A percentile compares a stretch with the other conserved stretches of the same genome.
Evolutionary conservation across 2,113 vertebrate genomes (phyloP).

Genomic region (Salvelinus namaycush): DNA sequence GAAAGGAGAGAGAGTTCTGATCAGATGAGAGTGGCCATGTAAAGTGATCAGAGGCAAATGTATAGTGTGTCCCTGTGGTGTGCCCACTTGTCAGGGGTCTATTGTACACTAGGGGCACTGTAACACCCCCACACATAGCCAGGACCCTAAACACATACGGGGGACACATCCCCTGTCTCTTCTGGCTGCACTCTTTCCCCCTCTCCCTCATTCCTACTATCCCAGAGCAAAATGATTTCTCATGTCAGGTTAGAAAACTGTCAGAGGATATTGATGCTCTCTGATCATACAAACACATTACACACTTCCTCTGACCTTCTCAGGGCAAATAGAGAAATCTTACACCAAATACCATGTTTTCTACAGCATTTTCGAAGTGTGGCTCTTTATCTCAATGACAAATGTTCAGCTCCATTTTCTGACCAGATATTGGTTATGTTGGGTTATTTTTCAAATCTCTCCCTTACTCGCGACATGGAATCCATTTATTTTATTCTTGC

Average conservation of each 20-base stretch:
- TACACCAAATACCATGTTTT: background rate
- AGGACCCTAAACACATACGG: background rate
- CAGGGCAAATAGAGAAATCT: constrained; percentile 1
- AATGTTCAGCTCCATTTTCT: constrained; percentile 51
- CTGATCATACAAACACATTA: constrained; percentile 5
- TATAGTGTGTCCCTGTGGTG: constrained; percentile 4
- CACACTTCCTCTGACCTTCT: background rate
- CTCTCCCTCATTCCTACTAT: no score
- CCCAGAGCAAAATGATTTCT: background rate
- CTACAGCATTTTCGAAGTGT: constrained; percentile 10
- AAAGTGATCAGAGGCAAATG: constrained; percentile 33
- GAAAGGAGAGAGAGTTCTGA: no score
- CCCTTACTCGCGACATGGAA: constrained; percentile 61
- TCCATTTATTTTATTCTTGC: constrained; percentile 14
- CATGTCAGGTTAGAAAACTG: background rate
- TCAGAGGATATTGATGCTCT: no score
- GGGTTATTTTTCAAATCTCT: constrained; percentile 62
- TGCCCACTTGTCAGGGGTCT: constrained; percentile 22
- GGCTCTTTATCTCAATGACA: constrained; percentile 48
- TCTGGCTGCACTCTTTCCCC: no score
- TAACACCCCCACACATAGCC: background rate
- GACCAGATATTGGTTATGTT: constrained; percentile 59
- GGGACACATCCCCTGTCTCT: no score
- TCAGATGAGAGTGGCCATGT: constrained; percentile 25
- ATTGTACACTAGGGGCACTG: constrained; percentile 20